phyloP scores from a whole-genome alignment of 2,888 invertebrate species.

The Ectropis crepuscularia region DNA sequence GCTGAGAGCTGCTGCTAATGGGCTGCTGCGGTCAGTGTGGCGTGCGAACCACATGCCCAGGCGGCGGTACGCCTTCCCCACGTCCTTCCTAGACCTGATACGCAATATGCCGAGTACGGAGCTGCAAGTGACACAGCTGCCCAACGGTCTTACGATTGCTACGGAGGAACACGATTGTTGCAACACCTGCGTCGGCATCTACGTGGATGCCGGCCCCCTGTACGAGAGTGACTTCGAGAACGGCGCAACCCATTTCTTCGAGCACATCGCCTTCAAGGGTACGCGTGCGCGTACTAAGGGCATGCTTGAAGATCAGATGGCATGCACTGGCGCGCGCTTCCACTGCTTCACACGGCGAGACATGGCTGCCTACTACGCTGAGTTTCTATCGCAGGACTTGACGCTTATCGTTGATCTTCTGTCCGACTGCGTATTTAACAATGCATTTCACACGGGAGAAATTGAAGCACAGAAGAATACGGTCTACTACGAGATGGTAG shows the following conservation, averaged over 20 bases:
- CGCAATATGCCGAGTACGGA: constrained; percentile 89
- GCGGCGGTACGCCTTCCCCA: constrained; percentile 85
- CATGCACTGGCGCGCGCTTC: constrained; percentile 96
- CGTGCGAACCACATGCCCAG: constrained; percentile 2
- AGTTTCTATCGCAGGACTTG: constrained; percentile 94
- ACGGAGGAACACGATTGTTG: constrained; percentile 95
- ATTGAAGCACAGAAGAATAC: constrained; percentile 64
- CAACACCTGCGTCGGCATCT: constrained; percentile 62
- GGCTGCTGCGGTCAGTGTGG: constrained; percentile 3
- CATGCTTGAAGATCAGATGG: constrained; percentile 95
- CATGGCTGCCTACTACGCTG: constrained; percentile 97
- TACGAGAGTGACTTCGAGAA: constrained; percentile 63
- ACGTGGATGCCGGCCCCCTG: constrained; percentile 66
- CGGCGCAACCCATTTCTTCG: constrained; percentile 72
- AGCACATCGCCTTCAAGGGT: constrained; percentile 70
- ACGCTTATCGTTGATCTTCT: constrained; percentile 95
- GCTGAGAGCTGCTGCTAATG: constrained; percentile 11
- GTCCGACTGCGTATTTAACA: constrained; percentile 96
- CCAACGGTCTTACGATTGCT: constrained; percentile 95
- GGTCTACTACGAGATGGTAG: constrained; percentile 66
- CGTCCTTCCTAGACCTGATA: constrained; percentile 60
- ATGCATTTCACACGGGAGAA: constrained; percentile 69
- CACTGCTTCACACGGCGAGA: constrained; percentile 98
- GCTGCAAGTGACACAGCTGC: constrained; percentile 90
- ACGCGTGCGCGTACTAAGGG: constrained; percentile 93